Evolutionary conservation across 1,140 invertebrate genomes (phyloP).

Genomic region (Parasteatoda tepidariorum): DNA sequence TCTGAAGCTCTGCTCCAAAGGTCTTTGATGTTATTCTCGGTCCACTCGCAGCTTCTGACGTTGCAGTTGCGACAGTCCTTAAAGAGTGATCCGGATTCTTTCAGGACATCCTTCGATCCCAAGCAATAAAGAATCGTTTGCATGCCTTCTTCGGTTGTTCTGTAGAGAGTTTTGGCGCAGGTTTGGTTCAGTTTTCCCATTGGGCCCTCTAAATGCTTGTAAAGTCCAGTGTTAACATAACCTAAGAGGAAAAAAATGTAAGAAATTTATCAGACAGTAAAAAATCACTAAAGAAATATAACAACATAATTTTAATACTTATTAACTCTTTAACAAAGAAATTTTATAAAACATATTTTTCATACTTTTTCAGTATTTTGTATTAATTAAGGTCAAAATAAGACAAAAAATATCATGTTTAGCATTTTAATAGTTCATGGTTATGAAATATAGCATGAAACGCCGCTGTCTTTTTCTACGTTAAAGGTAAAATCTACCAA

Average conservation of each 20-base stretch:
- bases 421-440: too few relatives aligned
- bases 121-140: conserved; percentile 70
- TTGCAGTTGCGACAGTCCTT: conserved; percentile 29
- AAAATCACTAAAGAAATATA: too few relatives aligned
- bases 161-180: conserved; percentile 63
- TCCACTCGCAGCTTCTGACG: conserved; percentile 36
- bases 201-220: conserved; percentile 26
- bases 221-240: conserved; percentile 40
- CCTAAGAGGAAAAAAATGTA: neutral
- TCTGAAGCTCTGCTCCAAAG: conserved; percentile 26
- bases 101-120: conserved; percentile 58
- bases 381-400: too few relatives aligned
- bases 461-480: too few relatives aligned
- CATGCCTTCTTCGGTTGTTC: conserved; percentile 69
- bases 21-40: conserved; percentile 23
- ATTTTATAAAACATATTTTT: too few relatives aligned
- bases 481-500: too few relatives aligned
- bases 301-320: too few relatives aligned
- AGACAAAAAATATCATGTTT: too few relatives aligned
- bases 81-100: conserved; percentile 62
- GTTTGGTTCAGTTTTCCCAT: conserved; percentile 49
- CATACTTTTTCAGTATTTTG: too few relatives aligned
- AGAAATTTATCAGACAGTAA: neutral
- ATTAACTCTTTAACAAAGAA: too few relatives aligned
- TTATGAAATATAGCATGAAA: too few relatives aligned